Evolutionary conservation across 1,140 invertebrate species (phyloP).

Genomic region (Habropoda laboriosa): DNA sequence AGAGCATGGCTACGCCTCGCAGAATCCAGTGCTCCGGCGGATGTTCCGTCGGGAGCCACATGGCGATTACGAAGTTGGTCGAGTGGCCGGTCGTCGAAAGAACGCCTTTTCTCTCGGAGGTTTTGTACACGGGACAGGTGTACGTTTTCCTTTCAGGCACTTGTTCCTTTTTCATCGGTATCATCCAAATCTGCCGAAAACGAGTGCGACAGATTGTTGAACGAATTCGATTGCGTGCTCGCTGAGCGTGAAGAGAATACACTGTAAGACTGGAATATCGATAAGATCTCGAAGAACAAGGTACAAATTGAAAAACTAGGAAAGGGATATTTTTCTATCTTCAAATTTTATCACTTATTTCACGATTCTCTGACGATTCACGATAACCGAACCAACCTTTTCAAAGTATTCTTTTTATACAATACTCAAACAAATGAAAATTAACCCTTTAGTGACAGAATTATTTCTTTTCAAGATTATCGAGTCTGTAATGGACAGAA

Average conservation of each 20-base stretch:
- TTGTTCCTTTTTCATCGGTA: slow-evolving; percentile 88
- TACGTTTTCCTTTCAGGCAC: slow-evolving; percentile 86
- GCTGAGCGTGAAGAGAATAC: background rate
- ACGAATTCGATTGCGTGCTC: background rate
- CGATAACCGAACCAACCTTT: too few species aligned
- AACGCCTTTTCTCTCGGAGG: slow-evolving; percentile 90
- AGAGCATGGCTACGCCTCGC: slow-evolving; percentile 92
- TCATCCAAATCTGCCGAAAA: slow-evolving; percentile 88
- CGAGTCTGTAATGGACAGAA: too few species aligned
- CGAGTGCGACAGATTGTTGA: background rate
- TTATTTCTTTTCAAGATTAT: too few species aligned
- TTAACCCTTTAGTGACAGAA: too few species aligned
- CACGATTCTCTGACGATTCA: too few species aligned
- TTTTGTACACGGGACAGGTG: slow-evolving; percentile 94
- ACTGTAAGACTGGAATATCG: too few species aligned
- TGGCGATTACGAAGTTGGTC: slow-evolving; percentile 94
- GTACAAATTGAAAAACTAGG: background rate
- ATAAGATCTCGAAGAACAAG: background rate
- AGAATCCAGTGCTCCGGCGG: slow-evolving; percentile 93
- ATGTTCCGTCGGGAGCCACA: slow-evolving; percentile 87
- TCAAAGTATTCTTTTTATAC: too few species aligned
- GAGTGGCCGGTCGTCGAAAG: slow-evolving; percentile 97
- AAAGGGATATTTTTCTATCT: background rate
- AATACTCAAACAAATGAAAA: too few species aligned
- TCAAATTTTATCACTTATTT: too few species aligned